Evolutionary conservation across 1,140 invertebrate species (phyloP).

Genomic region (Bathynomus jamesi): DNA sequence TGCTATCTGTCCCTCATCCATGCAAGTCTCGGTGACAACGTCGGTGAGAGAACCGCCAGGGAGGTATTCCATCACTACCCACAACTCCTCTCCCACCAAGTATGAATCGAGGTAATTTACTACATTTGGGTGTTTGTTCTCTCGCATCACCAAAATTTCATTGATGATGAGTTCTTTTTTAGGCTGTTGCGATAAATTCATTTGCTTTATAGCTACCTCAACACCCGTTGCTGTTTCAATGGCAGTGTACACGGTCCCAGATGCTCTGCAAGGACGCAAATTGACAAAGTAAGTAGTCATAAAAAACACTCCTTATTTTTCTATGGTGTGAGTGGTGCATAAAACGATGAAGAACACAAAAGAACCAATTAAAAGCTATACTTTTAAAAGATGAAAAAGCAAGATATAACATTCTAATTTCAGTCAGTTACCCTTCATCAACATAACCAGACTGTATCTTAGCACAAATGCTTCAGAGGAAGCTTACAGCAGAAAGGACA

Average conservation of each 20-base stretch:
- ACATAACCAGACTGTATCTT: no score
- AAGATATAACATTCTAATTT: no score
- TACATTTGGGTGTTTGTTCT: conserved; percentile 98
- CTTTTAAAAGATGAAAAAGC: no score
- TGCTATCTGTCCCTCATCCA: conserved; percentile 99
- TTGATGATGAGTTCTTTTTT: conserved; percentile 99
- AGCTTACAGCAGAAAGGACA: no score
- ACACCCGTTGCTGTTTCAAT: conserved; percentile 94
- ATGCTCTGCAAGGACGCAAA: conserved; percentile 65
- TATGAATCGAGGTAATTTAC: conserved; percentile 99
- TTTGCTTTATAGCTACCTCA: conserved; percentile 99
- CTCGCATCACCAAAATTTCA: conserved; percentile 99
- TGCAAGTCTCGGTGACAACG: conserved; percentile 98
- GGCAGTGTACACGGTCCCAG: conserved; percentile 96
- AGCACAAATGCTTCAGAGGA: no score
- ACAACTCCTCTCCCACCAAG: conserved; percentile 65
- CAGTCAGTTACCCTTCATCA: no score
- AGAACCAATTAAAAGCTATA: no score
- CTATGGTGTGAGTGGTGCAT: no score
- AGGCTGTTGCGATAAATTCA: conserved; percentile 97
- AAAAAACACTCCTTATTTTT: neutral
- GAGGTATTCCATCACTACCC: conserved; percentile 95
- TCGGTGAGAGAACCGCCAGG: conserved; percentile 96
- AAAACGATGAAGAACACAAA: no score
- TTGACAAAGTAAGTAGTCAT: no score